Base-by-base conservation (phyloP, 2,888 invertebrate species). In the Allolobophora icterica region DNA sequence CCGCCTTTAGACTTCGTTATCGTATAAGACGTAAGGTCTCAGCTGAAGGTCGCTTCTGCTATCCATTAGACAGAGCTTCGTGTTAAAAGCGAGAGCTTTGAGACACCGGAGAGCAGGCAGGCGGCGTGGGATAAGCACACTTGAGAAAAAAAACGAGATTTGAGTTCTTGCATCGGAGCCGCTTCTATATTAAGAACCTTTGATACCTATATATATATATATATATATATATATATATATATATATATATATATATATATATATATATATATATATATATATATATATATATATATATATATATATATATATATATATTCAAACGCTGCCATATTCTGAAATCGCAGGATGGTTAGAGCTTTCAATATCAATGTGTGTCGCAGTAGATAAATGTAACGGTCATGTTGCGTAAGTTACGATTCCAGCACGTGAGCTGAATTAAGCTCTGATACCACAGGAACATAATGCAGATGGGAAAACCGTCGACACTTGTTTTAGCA, bases 51-150 rank as follows among this genome's bases (percentile, higher is more conserved):
- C n/a, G 71, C 30, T 71, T 5, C 71, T 71, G 71, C 71, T 11
- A 71, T 71, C 71, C 71, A 71, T 71, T 71, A 71, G 71, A 71
- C 38, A 38, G n/a, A 71, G 71, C 71, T 71, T n/a, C 71, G n/a
- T n/a, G 71, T n/a, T 30, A 71, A 71, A 71, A 71, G 71, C 71
- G 71, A 71, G 71, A 71, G 71, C 8, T 71, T n/a, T 71, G 71
- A 71, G 71, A 71, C 71, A 71, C 71, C 71, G 71, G 71, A 71
- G n/a, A n/a, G 71, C 71, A 2, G 71, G 21, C 24, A 24, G 71
- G 6, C 13, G 30, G 71, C 71, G 71, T n/a, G 8, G 71, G 71
- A 71, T 71, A 71, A n/a, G 71, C 71, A 30, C 71, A 71, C 30
- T n/a, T 71, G 71, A 71, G 52, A 52, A 42, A 52, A n/a, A 58